A percentile compares a stretch with the other conserved stretches of the same genome.
Evolutionary conservation across 2,113 vertebrate species (phyloP).

Genomic region (Hipposideros armiger): DNA sequence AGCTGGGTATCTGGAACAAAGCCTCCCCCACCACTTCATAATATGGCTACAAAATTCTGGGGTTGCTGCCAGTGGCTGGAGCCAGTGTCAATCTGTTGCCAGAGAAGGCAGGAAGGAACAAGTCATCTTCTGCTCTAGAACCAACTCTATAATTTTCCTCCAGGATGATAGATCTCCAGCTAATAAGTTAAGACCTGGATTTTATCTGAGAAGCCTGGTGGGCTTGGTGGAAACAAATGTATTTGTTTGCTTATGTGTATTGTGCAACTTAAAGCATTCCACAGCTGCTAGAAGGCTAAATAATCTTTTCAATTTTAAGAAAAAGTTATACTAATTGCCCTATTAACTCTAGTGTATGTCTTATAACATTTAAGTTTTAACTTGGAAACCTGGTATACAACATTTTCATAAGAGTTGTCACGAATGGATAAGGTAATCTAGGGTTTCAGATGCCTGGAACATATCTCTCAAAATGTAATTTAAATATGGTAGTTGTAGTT

Average conservation of each 20-base stretch:
- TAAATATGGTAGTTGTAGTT: background rate
- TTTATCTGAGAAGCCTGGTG: background rate
- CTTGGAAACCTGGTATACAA: conserved; percentile 43
- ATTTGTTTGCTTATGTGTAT: conserved; percentile 62
- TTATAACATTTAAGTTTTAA: conserved; percentile 45
- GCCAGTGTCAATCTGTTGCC: background rate
- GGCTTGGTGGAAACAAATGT: background rate
- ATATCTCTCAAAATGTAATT: background rate
- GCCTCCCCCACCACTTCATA: background rate
- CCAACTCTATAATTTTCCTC: background rate
- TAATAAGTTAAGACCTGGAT: background rate
- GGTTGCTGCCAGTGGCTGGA: background rate
- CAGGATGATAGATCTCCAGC: background rate
- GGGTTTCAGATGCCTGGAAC: conserved; percentile 45
- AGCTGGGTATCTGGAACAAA: background rate
- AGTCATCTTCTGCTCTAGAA: background rate
- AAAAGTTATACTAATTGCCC: conserved; percentile 63
- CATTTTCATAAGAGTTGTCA: conserved; percentile 76
- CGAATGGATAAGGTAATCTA: background rate
- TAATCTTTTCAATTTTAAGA: conserved; percentile 52
- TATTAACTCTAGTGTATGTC: conserved; percentile 9
- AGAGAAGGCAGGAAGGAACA: background rate
- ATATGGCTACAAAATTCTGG: background rate
- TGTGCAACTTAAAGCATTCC: conserved; percentile 62
- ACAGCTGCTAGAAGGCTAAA: conserved; percentile 63